phyloP scores from a whole-genome alignment of 2,888 invertebrate species.

The Eumacrocentrus americanus region DNA sequence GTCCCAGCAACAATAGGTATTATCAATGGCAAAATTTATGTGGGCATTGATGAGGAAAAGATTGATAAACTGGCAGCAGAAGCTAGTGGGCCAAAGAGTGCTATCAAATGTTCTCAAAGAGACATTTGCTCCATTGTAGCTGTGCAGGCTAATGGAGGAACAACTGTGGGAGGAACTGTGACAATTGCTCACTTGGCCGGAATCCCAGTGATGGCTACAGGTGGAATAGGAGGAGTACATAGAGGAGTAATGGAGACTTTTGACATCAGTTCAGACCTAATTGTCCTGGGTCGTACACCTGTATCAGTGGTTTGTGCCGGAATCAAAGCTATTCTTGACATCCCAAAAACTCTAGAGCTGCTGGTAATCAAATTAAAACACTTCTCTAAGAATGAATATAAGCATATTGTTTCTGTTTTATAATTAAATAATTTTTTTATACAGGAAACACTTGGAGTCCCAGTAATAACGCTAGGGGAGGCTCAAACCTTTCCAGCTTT shows the following conservation, averaged over 20 bases:
- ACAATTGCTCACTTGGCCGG: conserved; percentile 80
- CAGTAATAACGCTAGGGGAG: conserved; percentile 80
- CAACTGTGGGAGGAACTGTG: conserved; percentile 95
- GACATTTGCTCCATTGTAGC: conserved; percentile 81
- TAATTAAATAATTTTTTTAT: background rate
- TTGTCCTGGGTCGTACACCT: conserved; percentile 84
- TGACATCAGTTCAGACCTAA: conserved; percentile 94
- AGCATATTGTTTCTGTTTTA: too few relatives aligned
- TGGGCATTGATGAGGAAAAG: conserved; percentile 74
- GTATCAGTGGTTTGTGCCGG: conserved; percentile 95
- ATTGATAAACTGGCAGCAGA: conserved; percentile 69
- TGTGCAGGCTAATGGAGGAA: conserved; percentile 81
- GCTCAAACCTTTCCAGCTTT: conserved; percentile 86
- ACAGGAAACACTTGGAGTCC: conserved; percentile 94
- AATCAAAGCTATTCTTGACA: conserved; percentile 96
- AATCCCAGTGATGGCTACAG: conserved; percentile 93
- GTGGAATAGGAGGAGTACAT: conserved; percentile 95
- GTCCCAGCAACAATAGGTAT: conserved; percentile 93
- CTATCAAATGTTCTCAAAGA: conserved; percentile 85
- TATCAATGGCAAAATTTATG: conserved; percentile 79
- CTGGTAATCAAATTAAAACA: conserved; percentile 66
- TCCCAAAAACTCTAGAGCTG: conserved; percentile 91
- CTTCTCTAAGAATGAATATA: too few relatives aligned
- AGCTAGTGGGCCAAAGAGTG: conserved; percentile 46
- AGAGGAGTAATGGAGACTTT: conserved; percentile 82